phyloP scores from a whole-genome alignment of 2,797 vertebrate genomes.

The Atherinosoma microstoma region DNA sequence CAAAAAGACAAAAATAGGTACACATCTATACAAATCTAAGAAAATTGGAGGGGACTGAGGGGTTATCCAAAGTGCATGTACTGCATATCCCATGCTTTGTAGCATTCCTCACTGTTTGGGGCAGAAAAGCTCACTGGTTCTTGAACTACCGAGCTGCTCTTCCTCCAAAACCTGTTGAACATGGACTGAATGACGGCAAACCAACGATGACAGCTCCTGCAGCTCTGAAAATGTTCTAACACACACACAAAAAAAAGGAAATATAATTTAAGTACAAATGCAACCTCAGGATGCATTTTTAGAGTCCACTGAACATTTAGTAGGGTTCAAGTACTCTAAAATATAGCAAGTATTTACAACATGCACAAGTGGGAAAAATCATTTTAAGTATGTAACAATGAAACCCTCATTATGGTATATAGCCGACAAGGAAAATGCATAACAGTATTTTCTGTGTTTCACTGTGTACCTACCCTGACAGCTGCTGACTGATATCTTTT shows the following conservation, averaged over 20 bases:
- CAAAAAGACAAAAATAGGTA: conserved; percentile 10
- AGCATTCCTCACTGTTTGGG: conserved; percentile 51
- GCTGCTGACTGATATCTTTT: conserved; percentile 77
- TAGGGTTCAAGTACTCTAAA: no score
- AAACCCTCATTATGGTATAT: no score
- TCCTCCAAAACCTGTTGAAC: conserved; percentile 77
- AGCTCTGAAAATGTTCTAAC: conserved; percentile 80
- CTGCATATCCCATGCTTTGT: conserved; percentile 13
- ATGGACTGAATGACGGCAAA: conserved; percentile 79
- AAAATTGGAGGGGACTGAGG: background rate
- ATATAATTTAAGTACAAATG: background rate
- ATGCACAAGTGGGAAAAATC: no score
- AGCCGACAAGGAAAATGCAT: no score
- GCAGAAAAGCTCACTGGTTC: conserved; percentile 67
- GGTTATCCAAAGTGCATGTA: conserved; percentile 50
- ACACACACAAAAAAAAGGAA: background rate
- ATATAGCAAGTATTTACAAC: background rate
- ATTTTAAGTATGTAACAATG: no score
- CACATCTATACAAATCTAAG: background rate
- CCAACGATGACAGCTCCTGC: conserved; percentile 82
- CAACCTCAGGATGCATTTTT: background rate
- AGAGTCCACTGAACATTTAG: background rate
- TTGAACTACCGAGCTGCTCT: conserved; percentile 66
- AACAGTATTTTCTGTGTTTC: no score
- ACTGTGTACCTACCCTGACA: conserved; percentile 81